A percentile compares a stretch with the other conserved stretches of the same genome.
Evolutionary conservation across 2,888 invertebrate species (phyloP).

Genomic region (Mythimna impura): DNA sequence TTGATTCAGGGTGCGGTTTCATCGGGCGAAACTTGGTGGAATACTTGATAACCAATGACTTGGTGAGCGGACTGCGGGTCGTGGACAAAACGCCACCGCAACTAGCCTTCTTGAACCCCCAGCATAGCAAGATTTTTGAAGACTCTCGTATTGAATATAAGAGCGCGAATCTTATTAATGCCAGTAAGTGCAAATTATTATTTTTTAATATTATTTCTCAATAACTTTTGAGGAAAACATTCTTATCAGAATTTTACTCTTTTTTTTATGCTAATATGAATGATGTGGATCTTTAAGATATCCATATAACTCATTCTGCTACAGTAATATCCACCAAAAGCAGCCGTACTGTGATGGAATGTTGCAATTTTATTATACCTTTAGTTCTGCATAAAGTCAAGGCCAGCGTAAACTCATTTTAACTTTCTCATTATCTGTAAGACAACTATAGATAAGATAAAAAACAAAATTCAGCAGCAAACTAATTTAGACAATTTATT

Average conservation of each 20-base stretch:
- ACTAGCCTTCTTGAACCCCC: slow-evolving; percentile 96
- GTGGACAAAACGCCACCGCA: slow-evolving; percentile 98
- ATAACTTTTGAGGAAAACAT: not conserved
- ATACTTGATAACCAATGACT: slow-evolving; percentile 94
- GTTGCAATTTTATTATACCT: not conserved
- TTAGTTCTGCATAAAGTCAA: slow-evolving; percentile 10
- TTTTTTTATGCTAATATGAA: no score
- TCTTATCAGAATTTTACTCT: not conserved
- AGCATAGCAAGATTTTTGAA: slow-evolving; percentile 93
- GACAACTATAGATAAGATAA: slow-evolving; percentile 52
- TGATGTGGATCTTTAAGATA: no score
- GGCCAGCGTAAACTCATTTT: slow-evolving; percentile 12
- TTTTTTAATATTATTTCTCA: not conserved
- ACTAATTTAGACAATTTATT: not conserved
- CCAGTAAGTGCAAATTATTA: slow-evolving; percentile 91
- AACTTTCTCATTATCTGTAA: slow-evolving; percentile 42
- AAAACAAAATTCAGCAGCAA: slow-evolving; percentile 15
- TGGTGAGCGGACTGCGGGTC: slow-evolving; percentile 94
- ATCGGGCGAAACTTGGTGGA: slow-evolving; percentile 97
- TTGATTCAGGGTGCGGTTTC: slow-evolving; percentile 96
- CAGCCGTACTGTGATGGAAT: not conserved
- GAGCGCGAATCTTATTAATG: slow-evolving; percentile 97
- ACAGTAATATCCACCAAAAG: not conserved
- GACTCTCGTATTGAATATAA: slow-evolving; percentile 95
- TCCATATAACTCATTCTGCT: not conserved